Percentiles rank a stretch among this genome's conserved stretches.
Conservation (phyloP, 2,113 vertebrate species). For the Rousettus leschenaultii region DNA sequence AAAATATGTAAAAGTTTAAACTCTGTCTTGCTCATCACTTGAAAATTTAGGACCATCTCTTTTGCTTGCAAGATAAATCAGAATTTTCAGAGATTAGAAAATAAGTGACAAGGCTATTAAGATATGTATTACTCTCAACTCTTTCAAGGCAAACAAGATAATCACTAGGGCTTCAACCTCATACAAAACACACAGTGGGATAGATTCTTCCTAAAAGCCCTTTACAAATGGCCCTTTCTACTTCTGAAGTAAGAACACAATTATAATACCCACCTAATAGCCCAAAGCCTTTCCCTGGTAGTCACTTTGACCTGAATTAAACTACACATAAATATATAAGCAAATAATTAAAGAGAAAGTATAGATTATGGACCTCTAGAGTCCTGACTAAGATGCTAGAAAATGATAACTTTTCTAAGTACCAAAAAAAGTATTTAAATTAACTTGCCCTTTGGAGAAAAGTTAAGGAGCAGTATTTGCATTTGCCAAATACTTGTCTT, state of each 20-base stretch:
- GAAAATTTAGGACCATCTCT: conserved; percentile 7
- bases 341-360: neutral
- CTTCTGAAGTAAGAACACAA: conserved; percentile 66
- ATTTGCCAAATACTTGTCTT: neutral
- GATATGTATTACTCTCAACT: conserved; percentile 69
- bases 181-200: conserved; percentile 64
- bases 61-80: conserved; percentile 63
- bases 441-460: neutral
- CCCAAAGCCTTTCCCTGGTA: neutral
- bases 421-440: neutral
- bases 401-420: neutral
- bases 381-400: neutral
- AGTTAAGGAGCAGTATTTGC: neutral
- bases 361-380: neutral
- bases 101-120: conserved; percentile 76
- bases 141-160: conserved; percentile 72
- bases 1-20: neutral
- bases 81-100: conserved; percentile 73
- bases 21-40: neutral
- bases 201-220: conserved; percentile 75
- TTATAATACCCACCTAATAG: conserved; percentile 62
- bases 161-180: conserved; percentile 70
- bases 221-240: conserved; percentile 73
- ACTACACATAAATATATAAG: neutral
- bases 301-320: conserved; percentile 43